These are phyloP conservation scores for Leucopsar rothschildi DNA, from an alignment of 2,113 vertebrate genomes.

Conservation along the genomic window DNA sequence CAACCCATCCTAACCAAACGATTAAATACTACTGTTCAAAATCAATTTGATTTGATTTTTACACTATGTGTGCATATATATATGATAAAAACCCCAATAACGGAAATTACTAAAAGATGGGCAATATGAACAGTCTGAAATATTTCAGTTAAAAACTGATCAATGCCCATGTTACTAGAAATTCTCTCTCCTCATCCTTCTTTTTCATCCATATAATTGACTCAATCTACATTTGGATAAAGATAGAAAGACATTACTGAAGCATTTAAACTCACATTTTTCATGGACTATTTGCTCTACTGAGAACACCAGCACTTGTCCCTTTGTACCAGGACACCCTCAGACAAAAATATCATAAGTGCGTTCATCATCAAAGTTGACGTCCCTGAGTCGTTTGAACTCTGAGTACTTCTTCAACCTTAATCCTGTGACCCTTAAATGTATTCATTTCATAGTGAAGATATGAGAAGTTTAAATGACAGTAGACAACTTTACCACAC, in stretches of 20 bases:
- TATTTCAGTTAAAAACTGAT: not conserved
- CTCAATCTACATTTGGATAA: not conserved
- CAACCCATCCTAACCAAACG: not conserved
- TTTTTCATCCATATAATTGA: conserved; percentile 4
- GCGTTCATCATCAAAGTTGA: not conserved
- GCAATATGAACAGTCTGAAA: not conserved
- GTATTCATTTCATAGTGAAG: not conserved
- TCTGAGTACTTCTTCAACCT: not conserved
- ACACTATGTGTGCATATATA: accelerated
- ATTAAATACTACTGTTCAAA: not conserved
- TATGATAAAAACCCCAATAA: not conserved
- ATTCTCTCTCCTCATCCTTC: not conserved
- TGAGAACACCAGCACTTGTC: not conserved
- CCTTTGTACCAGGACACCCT: not conserved
- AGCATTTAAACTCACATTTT: conserved; percentile 10
- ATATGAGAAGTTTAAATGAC: not conserved
- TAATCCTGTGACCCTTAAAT: not conserved
- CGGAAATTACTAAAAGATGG: not conserved
- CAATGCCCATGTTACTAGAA: not conserved
- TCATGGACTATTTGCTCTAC: not conserved
- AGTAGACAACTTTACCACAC: not conserved
- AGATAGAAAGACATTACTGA: conserved; percentile 11
- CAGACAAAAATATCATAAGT: not conserved
- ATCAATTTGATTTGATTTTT: not conserved
- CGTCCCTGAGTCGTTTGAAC: not conserved